Evolutionary conservation across 2,113 vertebrate genomes (phyloP).

Genomic region (Microtus oregoni): DNA sequence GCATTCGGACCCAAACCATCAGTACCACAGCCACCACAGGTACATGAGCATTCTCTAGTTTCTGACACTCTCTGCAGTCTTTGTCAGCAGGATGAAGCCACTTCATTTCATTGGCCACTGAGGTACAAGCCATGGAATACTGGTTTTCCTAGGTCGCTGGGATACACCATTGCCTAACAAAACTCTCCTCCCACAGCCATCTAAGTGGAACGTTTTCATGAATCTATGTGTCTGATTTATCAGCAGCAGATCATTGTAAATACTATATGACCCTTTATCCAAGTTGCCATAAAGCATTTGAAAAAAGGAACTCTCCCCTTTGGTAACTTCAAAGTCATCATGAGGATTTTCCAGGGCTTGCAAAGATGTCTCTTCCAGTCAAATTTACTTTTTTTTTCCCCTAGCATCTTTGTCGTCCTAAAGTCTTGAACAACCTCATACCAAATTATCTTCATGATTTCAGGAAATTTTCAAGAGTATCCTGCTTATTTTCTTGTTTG

Average conservation of each 20-base stretch:
- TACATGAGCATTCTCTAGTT: slow-evolving; percentile 83
- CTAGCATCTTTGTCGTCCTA: neutral
- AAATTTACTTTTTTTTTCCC: neutral
- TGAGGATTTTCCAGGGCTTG: neutral
- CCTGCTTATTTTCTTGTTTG: neutral
- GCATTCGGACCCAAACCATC: slow-evolving; percentile 90
- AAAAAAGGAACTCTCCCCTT: slow-evolving; percentile 1
- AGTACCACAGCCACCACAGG: slow-evolving; percentile 94
- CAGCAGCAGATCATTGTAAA: neutral
- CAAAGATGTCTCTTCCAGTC: neutral
- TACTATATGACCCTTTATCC: neutral
- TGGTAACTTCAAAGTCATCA: neutral
- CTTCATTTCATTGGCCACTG: slow-evolving; percentile 23
- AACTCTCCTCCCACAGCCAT: slow-evolving; percentile 57
- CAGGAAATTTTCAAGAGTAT: neutral
- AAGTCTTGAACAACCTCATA: neutral
- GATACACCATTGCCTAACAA: neutral
- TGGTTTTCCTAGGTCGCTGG: neutral
- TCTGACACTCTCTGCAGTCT: slow-evolving; percentile 71
- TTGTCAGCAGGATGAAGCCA: slow-evolving; percentile 78
- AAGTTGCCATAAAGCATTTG: neutral
- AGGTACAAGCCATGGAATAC: neutral
- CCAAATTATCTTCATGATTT: neutral
- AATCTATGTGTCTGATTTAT: neutral
- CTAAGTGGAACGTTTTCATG: neutral